Conservation (phyloP, 2,113 vertebrate genomes). For the Nesoenas mayeri region DNA sequence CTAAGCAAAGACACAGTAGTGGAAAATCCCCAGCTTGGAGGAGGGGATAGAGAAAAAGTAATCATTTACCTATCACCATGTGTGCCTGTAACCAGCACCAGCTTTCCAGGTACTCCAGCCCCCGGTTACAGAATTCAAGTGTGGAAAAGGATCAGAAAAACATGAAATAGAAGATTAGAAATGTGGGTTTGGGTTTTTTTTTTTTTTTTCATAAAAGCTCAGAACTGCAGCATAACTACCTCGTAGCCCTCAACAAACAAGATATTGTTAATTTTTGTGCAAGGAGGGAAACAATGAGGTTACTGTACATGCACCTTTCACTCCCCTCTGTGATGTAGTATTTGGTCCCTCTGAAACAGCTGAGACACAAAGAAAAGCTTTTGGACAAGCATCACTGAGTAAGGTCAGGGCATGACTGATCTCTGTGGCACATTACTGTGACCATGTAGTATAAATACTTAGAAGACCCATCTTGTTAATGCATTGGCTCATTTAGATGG, state of each 20-base stretch:
- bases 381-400: background rate
- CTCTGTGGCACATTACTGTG: background rate
- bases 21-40: constrained; percentile 79
- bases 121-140: background rate
- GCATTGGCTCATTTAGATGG: background rate
- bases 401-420: background rate
- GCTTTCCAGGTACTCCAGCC: constrained; percentile 13
- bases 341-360: background rate
- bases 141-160: background rate
- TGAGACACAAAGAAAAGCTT: background rate
- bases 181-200: background rate
- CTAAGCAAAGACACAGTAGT: constrained; percentile 68
- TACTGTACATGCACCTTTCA: background rate
- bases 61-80: constrained; percentile 63
- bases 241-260: background rate
- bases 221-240: background rate
- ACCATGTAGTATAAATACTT: background rate
- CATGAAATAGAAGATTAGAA: background rate
- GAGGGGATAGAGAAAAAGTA: constrained; percentile 54
- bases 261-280: background rate
- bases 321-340: background rate
- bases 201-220: background rate
- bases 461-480: background rate
- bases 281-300: background rate
- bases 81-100: background rate